Evolutionary conservation across 2,888 invertebrate genomes (phyloP).

Genomic region (Rotaria macrura): DNA sequence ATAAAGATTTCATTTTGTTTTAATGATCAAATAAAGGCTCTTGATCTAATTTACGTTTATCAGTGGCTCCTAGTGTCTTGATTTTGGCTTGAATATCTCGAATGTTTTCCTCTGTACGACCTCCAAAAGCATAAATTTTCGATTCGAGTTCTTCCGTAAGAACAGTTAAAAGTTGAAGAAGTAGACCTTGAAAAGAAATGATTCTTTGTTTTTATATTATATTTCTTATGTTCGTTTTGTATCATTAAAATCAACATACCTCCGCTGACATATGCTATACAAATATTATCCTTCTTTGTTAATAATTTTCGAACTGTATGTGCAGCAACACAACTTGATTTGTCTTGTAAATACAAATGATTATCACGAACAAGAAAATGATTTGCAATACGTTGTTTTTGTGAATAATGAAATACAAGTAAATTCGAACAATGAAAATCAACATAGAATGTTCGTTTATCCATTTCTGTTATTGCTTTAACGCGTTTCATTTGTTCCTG

Average conservation of each 20-base stretch:
- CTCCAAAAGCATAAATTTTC: conserved; percentile 32
- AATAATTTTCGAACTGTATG: conserved; percentile 27
- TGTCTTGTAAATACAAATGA: conserved; percentile 27
- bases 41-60: neutral
- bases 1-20: neutral
- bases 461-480: neutral
- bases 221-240: too few relatives aligned
- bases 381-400: conserved; percentile 27
- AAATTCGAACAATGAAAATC: conserved; percentile 33
- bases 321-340: conserved; percentile 33
- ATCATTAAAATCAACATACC: conserved; percentile 8
- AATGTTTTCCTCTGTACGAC: conserved; percentile 23
- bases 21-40: neutral
- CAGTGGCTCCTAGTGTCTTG: neutral
- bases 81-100: conserved; percentile 23
- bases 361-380: conserved; percentile 22
- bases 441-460: conserved; percentile 22
- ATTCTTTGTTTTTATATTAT: neutral
- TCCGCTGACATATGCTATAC: conserved; percentile 29
- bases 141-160: conserved; percentile 29
- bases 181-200: neutral
- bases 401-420: conserved; percentile 30
- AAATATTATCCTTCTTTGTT: conserved; percentile 32
- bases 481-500: conserved; percentile 20
- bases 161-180: neutral